Evolutionary conservation across 2,888 invertebrate species (phyloP).

Genomic region (Caenorhabditis sulstoni): DNA sequence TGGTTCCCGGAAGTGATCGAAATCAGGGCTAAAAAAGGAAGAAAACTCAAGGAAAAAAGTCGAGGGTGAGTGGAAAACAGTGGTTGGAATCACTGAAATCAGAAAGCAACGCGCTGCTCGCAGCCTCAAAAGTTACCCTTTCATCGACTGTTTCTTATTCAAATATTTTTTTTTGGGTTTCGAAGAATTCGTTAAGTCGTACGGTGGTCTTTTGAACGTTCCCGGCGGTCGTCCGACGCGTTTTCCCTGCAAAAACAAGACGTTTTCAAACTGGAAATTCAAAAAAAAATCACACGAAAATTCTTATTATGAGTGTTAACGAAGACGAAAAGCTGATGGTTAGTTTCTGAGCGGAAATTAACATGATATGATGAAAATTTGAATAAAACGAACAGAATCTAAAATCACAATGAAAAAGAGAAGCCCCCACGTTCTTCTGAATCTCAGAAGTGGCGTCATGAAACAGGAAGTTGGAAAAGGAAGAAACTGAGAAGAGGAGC

Average conservation of each 20-base stretch:
- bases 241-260: conserved; percentile 56
- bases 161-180: conserved; percentile 2
- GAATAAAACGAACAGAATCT: too few species aligned
- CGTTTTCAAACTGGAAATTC: not conserved
- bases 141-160: conserved; percentile 19
- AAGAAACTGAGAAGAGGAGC: not conserved
- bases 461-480: not conserved
- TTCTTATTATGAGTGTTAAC: too few species aligned
- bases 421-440: too few species aligned
- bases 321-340: too few species aligned
- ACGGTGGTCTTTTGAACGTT: conserved; percentile 63
- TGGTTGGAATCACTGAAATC: not conserved
- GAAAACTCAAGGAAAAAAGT: not conserved
- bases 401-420: too few species aligned
- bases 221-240: conserved; percentile 67
- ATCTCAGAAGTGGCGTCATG: too few species aligned
- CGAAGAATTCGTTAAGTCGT: conserved; percentile 29
- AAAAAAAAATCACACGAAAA: too few species aligned
- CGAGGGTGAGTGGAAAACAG: not conserved
- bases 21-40: not conserved
- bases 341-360: too few species aligned
- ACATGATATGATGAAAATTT: too few species aligned
- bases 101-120: not conserved
- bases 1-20: too few species aligned
- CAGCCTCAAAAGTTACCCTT: not conserved